Base-by-base conservation (phyloP, 1,140 invertebrate species). In the Heliconius hewitsoni region DNA sequence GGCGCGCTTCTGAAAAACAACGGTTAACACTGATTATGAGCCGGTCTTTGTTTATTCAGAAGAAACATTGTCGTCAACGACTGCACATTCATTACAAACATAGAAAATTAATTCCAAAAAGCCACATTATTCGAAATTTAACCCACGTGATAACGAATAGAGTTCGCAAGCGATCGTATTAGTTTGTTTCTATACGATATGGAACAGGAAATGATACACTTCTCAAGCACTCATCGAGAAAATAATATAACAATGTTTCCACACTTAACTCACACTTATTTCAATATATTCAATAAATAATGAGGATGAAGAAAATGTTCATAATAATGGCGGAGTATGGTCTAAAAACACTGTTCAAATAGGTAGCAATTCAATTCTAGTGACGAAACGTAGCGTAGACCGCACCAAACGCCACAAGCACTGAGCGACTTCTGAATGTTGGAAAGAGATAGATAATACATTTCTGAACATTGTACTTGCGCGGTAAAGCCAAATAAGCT, bases 91-190 rank as follows among this genome's bases (percentile, higher is more conserved):
- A 81, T 60, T 70, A 73, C 78, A 81, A 79, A 83, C 80, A 82
- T 73, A 81, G 30, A 75, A 88, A 88, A 86, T 78, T 85, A 76
- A 84, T 83, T 76, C 76, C 80, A 79, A 77, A 83, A 77, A 84
- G 82, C 71, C 80, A 84, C 81, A 85, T 85, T 87, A 92, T 90
- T 91, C 86, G 82, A 94, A 93, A 92, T 91, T 92, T 87, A 84
- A 91, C 91, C 93, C 93, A 94, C 93, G 93, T 94, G 93, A 94
- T 94, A 93, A 90, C 84, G 82, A 91, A 91, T 89, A 89, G 87
- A 90, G 86, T 91, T 87, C 84, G 85, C 86, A 90, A 89, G 88
- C 83, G 85, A 80, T 87, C 87, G 90, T 82, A 94, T 87, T 93
- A 87, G 91, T 91, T 94, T 94, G 93, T 93, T 93, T 94, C 91